Evolutionary conservation across 2,888 invertebrate species (phyloP), one percentile per base, ranked within the genome.

Genomic region (Siphonodentalium dalli): DNA sequence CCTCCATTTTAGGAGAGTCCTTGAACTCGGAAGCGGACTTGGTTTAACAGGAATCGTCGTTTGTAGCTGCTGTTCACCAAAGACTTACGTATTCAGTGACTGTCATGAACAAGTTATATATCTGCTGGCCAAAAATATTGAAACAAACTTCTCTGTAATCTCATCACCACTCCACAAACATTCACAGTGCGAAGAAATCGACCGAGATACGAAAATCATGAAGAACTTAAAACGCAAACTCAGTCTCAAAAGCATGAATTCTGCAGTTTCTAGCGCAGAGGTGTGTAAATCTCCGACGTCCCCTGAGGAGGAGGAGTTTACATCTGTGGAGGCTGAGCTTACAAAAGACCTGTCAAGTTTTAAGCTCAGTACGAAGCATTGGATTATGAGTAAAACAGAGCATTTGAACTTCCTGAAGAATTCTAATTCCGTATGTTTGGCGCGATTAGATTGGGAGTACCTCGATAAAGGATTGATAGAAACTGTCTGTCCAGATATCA

Each of bases 1-100:
- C 29, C 46, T 18, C 34, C 21, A 7, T 49, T 58, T 13, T 58
- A 75, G 75, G 40, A 61, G 63, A 43, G 62, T 76, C 15, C 45
- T 74, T 35, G 76, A 76, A 50, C 65, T 76, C 7, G 76, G 76
- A 7, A 68, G 74, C 68, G 76, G 76, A n/a, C 61, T 74, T 11
- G 76, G 76, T 4, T 55, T 75, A 21, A 73, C 73, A 3, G 76
- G 76, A 7, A 62, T 74, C 6, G 62, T 66, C n/a, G 49, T 69
- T 5, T 73, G 73, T 58, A 67, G 65, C 35, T 47, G 56, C 29
- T 73, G 74, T 54, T 37, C 48, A 8, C 54, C 65, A 21, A 61
- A 61, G 20, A 61, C 66, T 15, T 73, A 66, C 56, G 66, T 69
- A 35, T 74, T 74, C 51, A 71, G 69, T 37, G 76, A 76, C 66